Conservation (phyloP, 1,140 invertebrate species). For the Heliconius melpomene region DNA sequence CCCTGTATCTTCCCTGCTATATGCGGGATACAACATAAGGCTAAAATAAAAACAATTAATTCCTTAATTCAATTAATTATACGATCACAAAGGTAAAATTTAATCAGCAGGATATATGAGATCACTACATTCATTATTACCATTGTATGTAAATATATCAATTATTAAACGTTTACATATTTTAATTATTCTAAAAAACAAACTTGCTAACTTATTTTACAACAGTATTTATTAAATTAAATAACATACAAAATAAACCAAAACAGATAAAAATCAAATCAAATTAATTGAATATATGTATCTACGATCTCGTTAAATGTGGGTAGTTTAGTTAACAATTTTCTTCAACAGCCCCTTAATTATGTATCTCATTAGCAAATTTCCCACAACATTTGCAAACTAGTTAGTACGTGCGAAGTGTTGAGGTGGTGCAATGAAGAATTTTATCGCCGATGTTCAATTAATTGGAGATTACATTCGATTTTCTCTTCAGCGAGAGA, state of each 20-base stretch:
- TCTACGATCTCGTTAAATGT: constrained; percentile 27
- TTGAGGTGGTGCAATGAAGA: constrained; percentile 39
- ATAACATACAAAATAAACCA: background rate
- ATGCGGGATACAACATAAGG: too few relatives aligned
- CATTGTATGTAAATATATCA: background rate
- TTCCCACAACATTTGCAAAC: constrained; percentile 45
- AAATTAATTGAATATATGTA: constrained; percentile 20
- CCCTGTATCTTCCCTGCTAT: too few relatives aligned
- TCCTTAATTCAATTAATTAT: too few relatives aligned
- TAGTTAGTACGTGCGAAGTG: constrained; percentile 37
- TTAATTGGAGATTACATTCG: constrained; percentile 35
- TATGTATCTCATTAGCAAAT: constrained; percentile 46
- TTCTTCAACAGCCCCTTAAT: constrained; percentile 45
- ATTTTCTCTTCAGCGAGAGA: constrained; percentile 20
- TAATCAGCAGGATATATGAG: background rate
- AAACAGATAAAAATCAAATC: constrained; percentile 18
- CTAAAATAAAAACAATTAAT: too few relatives aligned
- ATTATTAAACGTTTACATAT: background rate
- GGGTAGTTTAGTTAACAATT: constrained; percentile 40
- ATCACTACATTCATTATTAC: background rate
- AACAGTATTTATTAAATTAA: background rate
- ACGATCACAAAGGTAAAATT: background rate
- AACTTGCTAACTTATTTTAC: too few relatives aligned
- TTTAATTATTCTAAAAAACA: too few relatives aligned
- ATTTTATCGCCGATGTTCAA: constrained; percentile 39